A percentile compares a stretch with the other conserved stretches of the same genome.
Evolutionary conservation across 2,113 vertebrate species (phyloP).

Genomic region (Dascyllus trimaculatus): DNA sequence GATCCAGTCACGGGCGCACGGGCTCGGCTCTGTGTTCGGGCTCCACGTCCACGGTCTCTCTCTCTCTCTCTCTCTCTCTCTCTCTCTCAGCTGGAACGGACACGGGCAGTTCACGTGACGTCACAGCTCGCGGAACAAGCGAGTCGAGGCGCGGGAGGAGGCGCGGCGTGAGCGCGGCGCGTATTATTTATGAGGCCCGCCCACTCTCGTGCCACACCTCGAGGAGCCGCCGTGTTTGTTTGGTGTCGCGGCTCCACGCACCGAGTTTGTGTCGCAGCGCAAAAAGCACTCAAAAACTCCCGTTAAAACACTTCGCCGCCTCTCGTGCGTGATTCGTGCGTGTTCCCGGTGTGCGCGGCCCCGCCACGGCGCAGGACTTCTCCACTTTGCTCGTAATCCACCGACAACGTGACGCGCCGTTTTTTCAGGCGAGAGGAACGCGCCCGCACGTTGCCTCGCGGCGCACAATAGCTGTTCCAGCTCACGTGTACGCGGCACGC

Average conservation of each 20-base stretch:
- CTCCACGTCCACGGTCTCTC: constrained; percentile 66
- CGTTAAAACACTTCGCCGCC: background rate
- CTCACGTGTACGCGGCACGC: constrained; percentile 86
- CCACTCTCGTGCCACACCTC: constrained; percentile 76
- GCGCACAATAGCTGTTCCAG: constrained; percentile 76
- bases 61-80: too few relatives aligned
- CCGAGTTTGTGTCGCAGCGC: too few relatives aligned
- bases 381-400: constrained; percentile 78
- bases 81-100: constrained; percentile 86
- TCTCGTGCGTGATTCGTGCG: background rate
- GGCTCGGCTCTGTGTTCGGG: constrained; percentile 73
- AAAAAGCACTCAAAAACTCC: too few relatives aligned
- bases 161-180: background rate
- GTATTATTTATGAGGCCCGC: constrained; percentile 82
- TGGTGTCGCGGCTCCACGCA: background rate
- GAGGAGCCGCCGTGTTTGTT: constrained; percentile 66
- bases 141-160: constrained; percentile 14
- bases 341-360: too few relatives aligned
- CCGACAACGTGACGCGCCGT: constrained; percentile 81
- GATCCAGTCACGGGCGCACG: constrained; percentile 80
- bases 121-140: constrained; percentile 76
- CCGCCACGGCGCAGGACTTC: constrained; percentile 46
- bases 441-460: constrained; percentile 78
- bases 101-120: constrained; percentile 86
- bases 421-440: constrained; percentile 71